Base-by-base conservation (phyloP, 2,888 invertebrate genomes). In the Caenorhabditis sp. region DNA sequence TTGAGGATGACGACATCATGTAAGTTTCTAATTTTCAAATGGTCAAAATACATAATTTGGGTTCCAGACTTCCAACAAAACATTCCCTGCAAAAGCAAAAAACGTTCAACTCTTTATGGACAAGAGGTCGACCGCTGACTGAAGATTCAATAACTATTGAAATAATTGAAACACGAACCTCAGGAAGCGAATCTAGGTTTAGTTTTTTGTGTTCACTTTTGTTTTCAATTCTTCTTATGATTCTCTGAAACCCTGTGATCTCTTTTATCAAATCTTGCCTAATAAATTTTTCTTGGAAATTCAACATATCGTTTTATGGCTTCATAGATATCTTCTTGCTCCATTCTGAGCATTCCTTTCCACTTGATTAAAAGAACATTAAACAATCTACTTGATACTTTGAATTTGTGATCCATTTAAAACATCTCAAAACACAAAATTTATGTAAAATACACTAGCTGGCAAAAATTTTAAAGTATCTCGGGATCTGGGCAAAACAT, bases 1-100 rank as follows among this genome's bases (percentile, higher is more conserved):
- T 81, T 14, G 63, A 26, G 17, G 68, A 78, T 8, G 61, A 68
- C 1, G 78, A 81, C 59, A 36, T 23, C 7, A 68, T 78, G 75
- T 81, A 49, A 65, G 73, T 57, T 21, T 27, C 23, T 50, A 23
- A 49, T 14, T 23, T 7, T 4, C 49, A 27, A n/a, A 21, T 54
- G 2, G 4, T 63, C 3, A 14, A 36, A 31, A 27, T 54, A 31
- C 27, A 36, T 43, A 27, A 52, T 14, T 31, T 25, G 57, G 53
- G 26, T 50, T 58, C 5, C 20, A 59, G 36, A 43, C 5, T 31
- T 36, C 21, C 49, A 2, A 5, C 53, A 23, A 17, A 25, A 54
- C 52, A 66, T 52, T 3, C 31, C 3, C 1, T 12, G 5, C 17
- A 5, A 56, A 54, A 31, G 14, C 56, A 17, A 10, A 65, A 58